Percentiles rank a stretch among this genome's conserved stretches.
Conservation (phyloP, 1,140 invertebrate genomes). For the Octopus sinensis region DNA sequence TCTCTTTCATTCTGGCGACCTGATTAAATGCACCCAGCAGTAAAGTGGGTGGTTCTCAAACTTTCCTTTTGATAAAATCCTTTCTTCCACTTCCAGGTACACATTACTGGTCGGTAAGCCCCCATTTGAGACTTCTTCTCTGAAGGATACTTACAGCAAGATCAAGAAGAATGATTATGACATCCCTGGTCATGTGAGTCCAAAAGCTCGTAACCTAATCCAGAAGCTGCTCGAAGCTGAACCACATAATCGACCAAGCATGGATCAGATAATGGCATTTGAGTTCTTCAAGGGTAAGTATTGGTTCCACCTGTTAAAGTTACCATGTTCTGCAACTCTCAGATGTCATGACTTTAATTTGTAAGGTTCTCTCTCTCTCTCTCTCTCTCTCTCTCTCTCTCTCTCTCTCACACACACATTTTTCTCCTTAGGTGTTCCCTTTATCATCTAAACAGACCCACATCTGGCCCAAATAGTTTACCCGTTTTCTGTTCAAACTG, state of each 20-base stretch:
- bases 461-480: too few species aligned
- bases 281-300: constrained; percentile 66
- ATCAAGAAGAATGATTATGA: constrained; percentile 92
- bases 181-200: constrained; percentile 69
- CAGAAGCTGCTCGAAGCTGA: constrained; percentile 78
- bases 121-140: constrained; percentile 87
- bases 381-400: too few species aligned
- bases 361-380: too few species aligned
- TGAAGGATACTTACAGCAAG: constrained; percentile 81
- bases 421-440: too few species aligned
- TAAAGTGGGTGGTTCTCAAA: not conserved
- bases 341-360: too few species aligned
- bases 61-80: not conserved
- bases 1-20: too few species aligned
- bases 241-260: constrained; percentile 75
- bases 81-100: constrained; percentile 61
- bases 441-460: too few species aligned
- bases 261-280: constrained; percentile 73
- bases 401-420: too few species aligned
- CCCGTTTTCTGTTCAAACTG: too few species aligned
- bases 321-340: too few species aligned
- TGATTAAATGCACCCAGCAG: too few species aligned
- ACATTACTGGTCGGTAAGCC: constrained; percentile 90
- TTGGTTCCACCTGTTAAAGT: too few species aligned
- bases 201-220: constrained; percentile 77